These are phyloP conservation scores for Pachyramphus minor DNA, from an alignment of 2,113 vertebrate genomes.

Conservation along the genomic window DNA sequence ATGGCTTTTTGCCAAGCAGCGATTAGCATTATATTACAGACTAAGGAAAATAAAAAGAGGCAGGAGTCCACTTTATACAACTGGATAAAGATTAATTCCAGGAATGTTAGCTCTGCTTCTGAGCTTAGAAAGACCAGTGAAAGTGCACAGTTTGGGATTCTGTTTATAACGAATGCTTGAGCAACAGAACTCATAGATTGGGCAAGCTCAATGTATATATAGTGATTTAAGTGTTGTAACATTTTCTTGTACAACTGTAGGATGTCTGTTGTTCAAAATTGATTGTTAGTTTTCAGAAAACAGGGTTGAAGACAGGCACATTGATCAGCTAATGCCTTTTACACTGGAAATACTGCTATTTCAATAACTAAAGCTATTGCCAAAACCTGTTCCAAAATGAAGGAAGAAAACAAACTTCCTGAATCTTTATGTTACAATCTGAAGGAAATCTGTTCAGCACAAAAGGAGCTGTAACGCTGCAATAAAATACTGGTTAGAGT, in stretches of 20 bases:
- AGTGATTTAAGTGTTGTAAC: not conserved
- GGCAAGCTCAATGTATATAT: not conserved
- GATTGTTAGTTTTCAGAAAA: not conserved
- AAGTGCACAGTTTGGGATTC: not conserved
- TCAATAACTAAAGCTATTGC: not conserved
- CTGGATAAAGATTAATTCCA: not conserved
- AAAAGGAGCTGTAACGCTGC: not conserved
- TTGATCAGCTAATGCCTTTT: not conserved
- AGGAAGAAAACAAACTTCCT: not conserved
- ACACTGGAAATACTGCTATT: not conserved
- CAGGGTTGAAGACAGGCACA: not conserved
- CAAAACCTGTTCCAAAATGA: not conserved
- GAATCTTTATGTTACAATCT: not conserved
- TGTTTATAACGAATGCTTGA: not conserved
- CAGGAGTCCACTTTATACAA: not conserved
- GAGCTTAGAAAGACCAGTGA: not conserved
- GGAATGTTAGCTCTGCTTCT: not conserved
- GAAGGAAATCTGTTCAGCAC: not conserved
- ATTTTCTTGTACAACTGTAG: not conserved
- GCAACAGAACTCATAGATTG: not conserved
- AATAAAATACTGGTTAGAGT: not conserved
- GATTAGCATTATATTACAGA: not conserved
- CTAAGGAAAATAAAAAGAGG: not conserved
- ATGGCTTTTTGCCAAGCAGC: not conserved
- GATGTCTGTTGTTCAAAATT: not conserved